These are phyloP conservation scores for Lepilemur ruficaudatus DNA, from an alignment of 2,797 vertebrate genomes.

Conservation along the genomic window DNA sequence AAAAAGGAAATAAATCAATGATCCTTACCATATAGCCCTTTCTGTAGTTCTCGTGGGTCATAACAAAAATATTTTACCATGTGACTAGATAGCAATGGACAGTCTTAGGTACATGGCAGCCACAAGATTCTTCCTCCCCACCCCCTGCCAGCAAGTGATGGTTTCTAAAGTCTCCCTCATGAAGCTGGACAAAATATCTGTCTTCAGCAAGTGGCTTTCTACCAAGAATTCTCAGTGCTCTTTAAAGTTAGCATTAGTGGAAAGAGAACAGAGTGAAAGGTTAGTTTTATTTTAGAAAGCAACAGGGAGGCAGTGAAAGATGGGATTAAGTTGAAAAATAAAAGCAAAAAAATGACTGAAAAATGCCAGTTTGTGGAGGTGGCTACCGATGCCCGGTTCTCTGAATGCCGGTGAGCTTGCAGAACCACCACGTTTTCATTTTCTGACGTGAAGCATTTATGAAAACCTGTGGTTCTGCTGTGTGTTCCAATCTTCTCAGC, in stretches of 20 bases:
- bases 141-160: neutral
- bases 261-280: constrained; percentile 43
- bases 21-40: neutral
- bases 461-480: neutral
- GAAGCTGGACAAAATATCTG: constrained; percentile 5
- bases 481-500: constrained; percentile 2
- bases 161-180: neutral
- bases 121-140: neutral
- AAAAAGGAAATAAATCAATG: neutral
- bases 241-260: constrained; percentile 52
- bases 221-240: constrained; percentile 27
- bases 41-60: neutral
- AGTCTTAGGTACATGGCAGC: neutral
- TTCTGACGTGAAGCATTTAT: constrained; percentile 54
- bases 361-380: constrained; percentile 53
- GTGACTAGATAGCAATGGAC: neutral
- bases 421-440: neutral
- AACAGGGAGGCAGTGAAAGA: constrained; percentile 36
- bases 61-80: neutral
- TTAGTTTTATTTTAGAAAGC: constrained; percentile 68
- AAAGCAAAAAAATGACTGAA: constrained; percentile 41
- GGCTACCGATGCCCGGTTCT: neutral
- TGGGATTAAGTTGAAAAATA: constrained; percentile 52
- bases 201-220: constrained; percentile 24
- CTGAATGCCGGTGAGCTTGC: neutral